Evolutionary conservation across 1,140 invertebrate genomes (phyloP).

Genomic region (Temnothorax nylanderi): DNA sequence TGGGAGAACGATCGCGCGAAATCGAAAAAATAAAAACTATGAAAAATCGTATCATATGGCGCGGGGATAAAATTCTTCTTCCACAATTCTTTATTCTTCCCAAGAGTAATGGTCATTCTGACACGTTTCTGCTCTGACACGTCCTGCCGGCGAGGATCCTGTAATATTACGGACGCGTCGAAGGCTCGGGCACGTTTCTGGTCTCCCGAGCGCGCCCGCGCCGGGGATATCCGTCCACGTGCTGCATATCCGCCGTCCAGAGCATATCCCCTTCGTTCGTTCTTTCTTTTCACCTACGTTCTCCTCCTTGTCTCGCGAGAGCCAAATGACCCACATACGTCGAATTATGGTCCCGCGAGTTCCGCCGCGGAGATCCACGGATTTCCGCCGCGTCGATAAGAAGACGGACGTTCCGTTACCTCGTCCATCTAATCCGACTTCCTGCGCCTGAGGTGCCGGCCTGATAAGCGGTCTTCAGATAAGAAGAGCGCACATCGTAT

Average conservation of each 20-base stretch:
- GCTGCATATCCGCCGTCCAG: conserved; percentile 39
- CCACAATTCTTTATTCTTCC: conserved; percentile 51
- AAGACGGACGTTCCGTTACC: conserved; percentile 53
- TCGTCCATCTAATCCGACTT: conserved; percentile 56
- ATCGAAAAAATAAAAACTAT: conserved; percentile 57
- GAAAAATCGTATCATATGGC: conserved; percentile 53
- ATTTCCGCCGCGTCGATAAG: conserved; percentile 55
- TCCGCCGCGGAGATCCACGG: conserved; percentile 43
- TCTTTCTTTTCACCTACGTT: neutral
- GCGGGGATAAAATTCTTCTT: conserved; percentile 32
- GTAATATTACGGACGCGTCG: conserved; percentile 46
- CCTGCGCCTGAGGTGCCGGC: conserved; percentile 5
- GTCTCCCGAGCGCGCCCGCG: conserved; percentile 33
- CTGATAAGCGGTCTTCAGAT: conserved; percentile 41
- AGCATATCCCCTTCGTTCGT: neutral
- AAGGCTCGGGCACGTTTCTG: conserved; percentile 47
- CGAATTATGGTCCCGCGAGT: conserved; percentile 51
- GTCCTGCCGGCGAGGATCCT: conserved; percentile 26
- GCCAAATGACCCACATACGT: conserved; percentile 60
- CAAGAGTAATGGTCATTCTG: conserved; percentile 62
- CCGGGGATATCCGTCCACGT: conserved; percentile 36
- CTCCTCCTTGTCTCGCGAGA: conserved; percentile 29
- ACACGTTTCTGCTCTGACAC: conserved; percentile 48
- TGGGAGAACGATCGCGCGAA: conserved; percentile 8
- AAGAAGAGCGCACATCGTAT: neutral